Evolutionary conservation across 1,140 invertebrate species (phyloP).

Genomic region (Lasioglossum baleicum): DNA sequence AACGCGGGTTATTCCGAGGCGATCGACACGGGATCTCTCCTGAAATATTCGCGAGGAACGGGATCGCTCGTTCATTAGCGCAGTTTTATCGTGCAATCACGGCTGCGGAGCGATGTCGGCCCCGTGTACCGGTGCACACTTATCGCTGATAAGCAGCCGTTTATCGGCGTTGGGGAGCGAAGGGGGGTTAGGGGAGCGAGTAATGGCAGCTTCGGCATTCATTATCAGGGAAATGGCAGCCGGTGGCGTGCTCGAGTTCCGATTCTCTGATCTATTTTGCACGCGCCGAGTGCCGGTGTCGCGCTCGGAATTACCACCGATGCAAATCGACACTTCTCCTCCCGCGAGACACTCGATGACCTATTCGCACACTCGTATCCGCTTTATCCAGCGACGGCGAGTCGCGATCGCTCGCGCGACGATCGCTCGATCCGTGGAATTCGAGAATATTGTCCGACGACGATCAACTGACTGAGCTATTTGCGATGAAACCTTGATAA

Average conservation of each 20-base stretch:
- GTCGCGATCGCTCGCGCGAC: not conserved
- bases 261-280: slow-evolving; percentile 48
- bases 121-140: slow-evolving; percentile 52
- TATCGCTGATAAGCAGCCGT: slow-evolving; percentile 61
- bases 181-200: slow-evolving; percentile 6
- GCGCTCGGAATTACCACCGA: not conserved
- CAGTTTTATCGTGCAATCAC: slow-evolving; percentile 55
- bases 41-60: not conserved
- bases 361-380: not conserved
- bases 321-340: slow-evolving; percentile 9
- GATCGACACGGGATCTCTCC: slow-evolving; percentile 1
- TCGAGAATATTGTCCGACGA: not conserved
- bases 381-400: not conserved
- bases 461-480: not conserved
- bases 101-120: slow-evolving; percentile 41
- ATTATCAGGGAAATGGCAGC: slow-evolving; percentile 58
- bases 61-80: slow-evolving; percentile 55
- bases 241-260: slow-evolving; percentile 42
- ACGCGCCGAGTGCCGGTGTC: not conserved
- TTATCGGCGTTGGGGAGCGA: slow-evolving; percentile 34
- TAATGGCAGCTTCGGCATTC: slow-evolving; percentile 58
- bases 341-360: not conserved
- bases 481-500: no score
- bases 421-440: not conserved
- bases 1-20: not conserved